Base-by-base conservation (phyloP, 1,140 invertebrate species). In the Drosophila takahashii region DNA sequence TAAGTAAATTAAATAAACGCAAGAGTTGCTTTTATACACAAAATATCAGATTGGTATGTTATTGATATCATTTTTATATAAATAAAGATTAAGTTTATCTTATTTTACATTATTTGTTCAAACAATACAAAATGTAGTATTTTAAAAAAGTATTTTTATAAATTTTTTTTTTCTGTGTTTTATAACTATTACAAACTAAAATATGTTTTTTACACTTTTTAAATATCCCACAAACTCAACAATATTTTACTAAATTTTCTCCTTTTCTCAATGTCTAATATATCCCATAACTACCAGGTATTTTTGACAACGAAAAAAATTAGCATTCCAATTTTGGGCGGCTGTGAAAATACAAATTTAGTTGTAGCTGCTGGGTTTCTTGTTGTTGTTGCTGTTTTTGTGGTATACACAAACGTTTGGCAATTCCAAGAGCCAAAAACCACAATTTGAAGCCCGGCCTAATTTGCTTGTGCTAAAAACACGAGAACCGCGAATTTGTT, bases 261-360 rank as follows among this genome's bases (percentile, higher is more conserved):
- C 29, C 2, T 29, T 29, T 6, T 7, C 4, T 9, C 2, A 32
- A 9, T 32, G 48, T 18, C 48, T 9, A 51, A 13, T 7, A 52
- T 36, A 8, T 16, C 32, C 26, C 11, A 36, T 9, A 27, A 26
- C 8, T 15, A 15, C 13, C 1, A 22, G 34, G 34, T 53, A 39
- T 11, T 39, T 39, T 39, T 39, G 56, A 22, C 18, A 58, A 45
- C 10, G 22, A 18, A 41, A 10, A 47, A 32, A 62, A 53, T 62
- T 62, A 62, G 59, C 50, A 62, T 62, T 52, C 50, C 59, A 53
- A 53, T 53, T 62, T 62, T 42, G 50, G 59, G 48, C 59, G 48
- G 37, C 48, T 62, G 59, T 53, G 59, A 61, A 53, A 53, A 62
- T 62, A 61, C 36, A 32, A 32, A 41, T 62, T 61, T 52, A 22